Evolutionary conservation across 2,113 vertebrate genomes (phyloP).

Genomic region (Hemichromis elongatus): DNA sequence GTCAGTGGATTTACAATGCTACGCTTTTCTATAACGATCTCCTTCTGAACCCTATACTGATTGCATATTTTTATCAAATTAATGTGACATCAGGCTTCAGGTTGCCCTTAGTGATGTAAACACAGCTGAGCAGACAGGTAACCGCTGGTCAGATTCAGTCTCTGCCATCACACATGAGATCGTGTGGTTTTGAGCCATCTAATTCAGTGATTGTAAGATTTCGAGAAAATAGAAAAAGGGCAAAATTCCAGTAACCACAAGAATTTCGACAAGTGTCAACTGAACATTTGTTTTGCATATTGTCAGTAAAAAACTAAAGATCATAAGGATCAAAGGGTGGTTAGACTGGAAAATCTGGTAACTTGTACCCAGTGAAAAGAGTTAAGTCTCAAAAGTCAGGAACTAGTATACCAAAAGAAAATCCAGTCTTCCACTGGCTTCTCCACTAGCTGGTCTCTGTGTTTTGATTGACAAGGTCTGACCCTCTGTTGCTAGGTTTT

Average conservation of each 20-base stretch:
- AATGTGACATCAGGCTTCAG: not conserved
- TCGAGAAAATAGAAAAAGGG: not conserved
- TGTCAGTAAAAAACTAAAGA: not conserved
- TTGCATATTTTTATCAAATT: slow-evolving; percentile 26
- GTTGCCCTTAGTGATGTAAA: not conserved
- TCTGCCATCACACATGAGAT: not conserved
- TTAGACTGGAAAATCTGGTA: not conserved
- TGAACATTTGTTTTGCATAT: not conserved
- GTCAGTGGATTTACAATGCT: slow-evolving; percentile 26
- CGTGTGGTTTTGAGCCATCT: not conserved
- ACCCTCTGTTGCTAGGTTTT: slow-evolving; percentile 57
- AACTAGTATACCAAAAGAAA: not conserved
- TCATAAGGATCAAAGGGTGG: not conserved
- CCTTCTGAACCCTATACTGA: not conserved
- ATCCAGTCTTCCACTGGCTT: slow-evolving; percentile 14
- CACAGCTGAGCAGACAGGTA: not conserved
- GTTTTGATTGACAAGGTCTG: slow-evolving; percentile 67
- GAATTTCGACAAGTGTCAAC: not conserved
- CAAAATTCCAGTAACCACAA: not conserved
- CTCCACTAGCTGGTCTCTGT: slow-evolving; percentile 11
- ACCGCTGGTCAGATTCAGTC: not conserved
- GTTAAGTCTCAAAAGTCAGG: not conserved
- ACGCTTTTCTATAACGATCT: not conserved
- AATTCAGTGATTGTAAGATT: not conserved
- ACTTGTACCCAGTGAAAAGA: not conserved